Percentiles rank a stretch among this genome's conserved stretches.
phyloP scores from a whole-genome alignment of 2,113 vertebrate species.

The Scomber scombrus region DNA sequence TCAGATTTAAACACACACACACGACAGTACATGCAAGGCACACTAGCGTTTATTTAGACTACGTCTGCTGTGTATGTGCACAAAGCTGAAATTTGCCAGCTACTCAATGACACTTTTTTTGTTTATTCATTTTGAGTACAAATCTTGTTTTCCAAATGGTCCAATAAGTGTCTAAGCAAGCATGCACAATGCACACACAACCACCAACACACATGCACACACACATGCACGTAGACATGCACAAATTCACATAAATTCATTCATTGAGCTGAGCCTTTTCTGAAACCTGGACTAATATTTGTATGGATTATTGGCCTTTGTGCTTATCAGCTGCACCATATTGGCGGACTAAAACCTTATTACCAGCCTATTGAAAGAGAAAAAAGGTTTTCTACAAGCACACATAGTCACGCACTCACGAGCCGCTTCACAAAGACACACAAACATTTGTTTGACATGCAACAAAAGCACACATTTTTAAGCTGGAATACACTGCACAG shows the following conservation, averaged over 20 bases:
- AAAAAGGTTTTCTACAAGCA: conserved; percentile 50
- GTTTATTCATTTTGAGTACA: conserved; percentile 65
- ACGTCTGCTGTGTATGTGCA: conserved; percentile 2
- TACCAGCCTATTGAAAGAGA: conserved; percentile 67
- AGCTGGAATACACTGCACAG: conserved; percentile 9
- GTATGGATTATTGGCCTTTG: conserved; percentile 78
- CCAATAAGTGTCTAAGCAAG: conserved; percentile 50
- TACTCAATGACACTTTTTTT: conserved; percentile 38
- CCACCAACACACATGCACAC: conserved; percentile 21
- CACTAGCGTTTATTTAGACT: not conserved
- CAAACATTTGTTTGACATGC: conserved; percentile 40
- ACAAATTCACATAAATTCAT: conserved; percentile 23
- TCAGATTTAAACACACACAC: not conserved
- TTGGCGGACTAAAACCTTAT: conserved; percentile 74
- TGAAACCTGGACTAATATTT: conserved; percentile 78
- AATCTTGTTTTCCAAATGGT: conserved; percentile 65
- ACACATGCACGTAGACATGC: conserved; percentile 1
- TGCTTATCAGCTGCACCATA: conserved; percentile 76
- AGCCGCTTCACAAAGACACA: conserved; percentile 42
- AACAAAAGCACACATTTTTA: conserved; percentile 53
- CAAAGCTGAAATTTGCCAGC: conserved; percentile 40
- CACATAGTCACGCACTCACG: conserved; percentile 41
- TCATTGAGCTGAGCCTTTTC: conserved; percentile 61
- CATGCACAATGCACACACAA: conserved; percentile 28
- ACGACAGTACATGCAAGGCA: not conserved